These are phyloP conservation scores for Atta colombica DNA, from an alignment of 1,140 invertebrate species.

Conservation along the genomic window DNA sequence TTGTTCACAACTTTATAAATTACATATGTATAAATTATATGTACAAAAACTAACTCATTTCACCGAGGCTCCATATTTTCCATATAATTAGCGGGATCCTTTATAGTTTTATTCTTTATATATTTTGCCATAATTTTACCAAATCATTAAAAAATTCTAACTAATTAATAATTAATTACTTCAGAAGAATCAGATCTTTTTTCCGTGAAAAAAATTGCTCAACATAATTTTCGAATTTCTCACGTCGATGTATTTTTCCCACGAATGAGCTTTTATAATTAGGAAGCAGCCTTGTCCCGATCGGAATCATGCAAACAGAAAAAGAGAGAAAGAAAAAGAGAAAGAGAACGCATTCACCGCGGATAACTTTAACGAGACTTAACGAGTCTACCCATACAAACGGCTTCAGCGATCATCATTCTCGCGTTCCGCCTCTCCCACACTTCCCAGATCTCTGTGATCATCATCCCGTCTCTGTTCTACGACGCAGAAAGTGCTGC, in stretches of 20 bases:
- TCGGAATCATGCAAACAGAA: conserved; percentile 3
- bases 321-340: not conserved
- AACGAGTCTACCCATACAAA: conserved; percentile 78
- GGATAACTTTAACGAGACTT: conserved; percentile 75
- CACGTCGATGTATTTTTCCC: not conserved
- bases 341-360: conserved; percentile 22
- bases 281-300: not conserved
- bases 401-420: conserved; percentile 40
- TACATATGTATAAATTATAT: too few species aligned
- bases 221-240: not conserved
- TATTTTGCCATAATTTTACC: not conserved
- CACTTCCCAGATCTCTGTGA: conserved; percentile 60
- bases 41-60: too few species aligned
- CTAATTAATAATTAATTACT: not conserved
- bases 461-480: conserved; percentile 73
- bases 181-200: not conserved
- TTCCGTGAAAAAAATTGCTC: not conserved
- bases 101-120: not conserved
- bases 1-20: too few species aligned
- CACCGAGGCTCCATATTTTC: too few species aligned
- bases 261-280: conserved; percentile 12
- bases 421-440: conserved; percentile 27
- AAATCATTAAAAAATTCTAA: not conserved
- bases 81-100: not conserved
- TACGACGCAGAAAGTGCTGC: conserved; percentile 82